These are phyloP conservation scores for Apaloderma vittatum DNA, from an alignment of 2,113 vertebrate genomes.

Conservation along the genomic window DNA sequence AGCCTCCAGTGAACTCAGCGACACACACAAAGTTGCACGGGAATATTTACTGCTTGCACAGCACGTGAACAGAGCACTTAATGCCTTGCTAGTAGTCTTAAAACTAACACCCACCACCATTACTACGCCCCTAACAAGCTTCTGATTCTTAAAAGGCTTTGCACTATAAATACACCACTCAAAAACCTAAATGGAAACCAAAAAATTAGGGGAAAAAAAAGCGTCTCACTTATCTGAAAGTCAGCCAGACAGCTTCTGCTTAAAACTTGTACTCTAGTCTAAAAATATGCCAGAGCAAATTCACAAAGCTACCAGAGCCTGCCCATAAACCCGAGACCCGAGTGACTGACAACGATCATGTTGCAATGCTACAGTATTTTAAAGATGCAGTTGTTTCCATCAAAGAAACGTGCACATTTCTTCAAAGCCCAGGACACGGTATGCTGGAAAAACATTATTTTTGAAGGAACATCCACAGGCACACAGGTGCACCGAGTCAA, in stretches of 20 bases:
- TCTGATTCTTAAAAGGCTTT: neutral
- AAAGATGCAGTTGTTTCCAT: neutral
- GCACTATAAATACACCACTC: neutral
- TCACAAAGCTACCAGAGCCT: neutral
- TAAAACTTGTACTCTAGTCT: neutral
- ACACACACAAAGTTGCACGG: fast-evolving
- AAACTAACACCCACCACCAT: neutral
- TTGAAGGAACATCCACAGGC: neutral
- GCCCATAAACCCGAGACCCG: neutral
- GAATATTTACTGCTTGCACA: neutral
- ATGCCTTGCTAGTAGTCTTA: neutral
- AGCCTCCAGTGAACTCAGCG: fast-evolving
- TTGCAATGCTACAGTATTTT: neutral
- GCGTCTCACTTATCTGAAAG: neutral
- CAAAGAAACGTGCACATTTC: neutral
- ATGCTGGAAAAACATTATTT: neutral
- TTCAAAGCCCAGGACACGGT: neutral
- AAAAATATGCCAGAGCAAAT: neutral
- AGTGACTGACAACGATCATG: fast-evolving
- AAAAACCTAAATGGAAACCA: neutral
- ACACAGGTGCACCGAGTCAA: neutral
- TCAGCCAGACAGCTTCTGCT: neutral
- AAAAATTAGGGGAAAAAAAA: neutral
- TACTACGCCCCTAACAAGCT: neutral
- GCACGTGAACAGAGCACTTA: neutral